phyloP scores from a whole-genome alignment of 2,888 invertebrate species.

The Carterocephalus palaemon region DNA sequence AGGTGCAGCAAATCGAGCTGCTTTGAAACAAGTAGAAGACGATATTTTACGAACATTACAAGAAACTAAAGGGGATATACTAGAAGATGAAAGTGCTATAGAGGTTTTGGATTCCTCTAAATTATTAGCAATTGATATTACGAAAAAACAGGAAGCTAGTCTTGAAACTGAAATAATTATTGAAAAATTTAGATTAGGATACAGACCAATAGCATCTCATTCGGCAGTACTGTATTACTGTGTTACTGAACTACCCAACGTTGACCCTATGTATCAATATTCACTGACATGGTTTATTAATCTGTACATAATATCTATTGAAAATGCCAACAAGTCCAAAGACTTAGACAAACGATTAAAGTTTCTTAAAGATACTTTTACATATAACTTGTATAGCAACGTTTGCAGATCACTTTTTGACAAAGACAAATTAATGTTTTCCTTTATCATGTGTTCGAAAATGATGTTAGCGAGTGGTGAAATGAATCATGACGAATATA shows the following conservation, averaged over 20 bases:
- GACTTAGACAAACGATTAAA: constrained; percentile 83
- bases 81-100: constrained; percentile 94
- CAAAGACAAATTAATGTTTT: constrained; percentile 90
- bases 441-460: constrained; percentile 87
- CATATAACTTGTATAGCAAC: constrained; percentile 88
- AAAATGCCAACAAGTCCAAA: constrained; percentile 85
- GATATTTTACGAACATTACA: constrained; percentile 91
- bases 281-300: constrained; percentile 92
- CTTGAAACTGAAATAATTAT: constrained; percentile 87
- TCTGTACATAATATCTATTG: constrained; percentile 87
- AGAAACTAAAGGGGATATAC: constrained; percentile 90
- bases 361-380: constrained; percentile 86
- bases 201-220: constrained; percentile 87
- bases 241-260: constrained; percentile 88
- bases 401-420: constrained; percentile 92
- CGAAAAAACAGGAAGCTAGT: constrained; percentile 88
- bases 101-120: constrained; percentile 93
- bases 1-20: constrained; percentile 88
- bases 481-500: constrained; percentile 80
- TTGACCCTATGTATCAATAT: constrained; percentile 94
- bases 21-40: constrained; percentile 91
- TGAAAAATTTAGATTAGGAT: constrained; percentile 85
- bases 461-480: constrained; percentile 79
- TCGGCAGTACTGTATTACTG: constrained; percentile 90
- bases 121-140: constrained; percentile 87